A percentile compares a stretch with the other conserved stretches of the same genome.
Evolutionary conservation across 2,113 vertebrate genomes (phyloP).

Genomic region (Caloenas nicobarica): DNA sequence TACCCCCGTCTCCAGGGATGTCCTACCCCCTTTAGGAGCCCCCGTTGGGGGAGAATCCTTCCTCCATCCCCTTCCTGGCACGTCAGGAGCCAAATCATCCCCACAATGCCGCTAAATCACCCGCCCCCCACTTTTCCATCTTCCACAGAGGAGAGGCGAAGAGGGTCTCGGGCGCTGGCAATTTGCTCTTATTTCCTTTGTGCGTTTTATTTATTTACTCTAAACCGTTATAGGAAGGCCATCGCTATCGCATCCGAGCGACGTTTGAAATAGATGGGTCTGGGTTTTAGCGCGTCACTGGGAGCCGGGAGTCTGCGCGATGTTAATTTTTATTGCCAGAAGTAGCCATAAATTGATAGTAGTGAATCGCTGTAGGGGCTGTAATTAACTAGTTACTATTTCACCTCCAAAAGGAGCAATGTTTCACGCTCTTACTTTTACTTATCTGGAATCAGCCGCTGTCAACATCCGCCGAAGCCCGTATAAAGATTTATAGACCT

Average conservation of each 20-base stretch:
- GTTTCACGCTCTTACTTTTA: conserved; percentile 76
- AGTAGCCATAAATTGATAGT: conserved; percentile 76
- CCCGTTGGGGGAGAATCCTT: background rate
- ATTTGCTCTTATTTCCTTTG: conserved; percentile 1
- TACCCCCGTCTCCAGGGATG: accelerated
- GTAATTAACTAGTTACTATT: conserved; percentile 81
- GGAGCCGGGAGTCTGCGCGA: conserved; percentile 32
- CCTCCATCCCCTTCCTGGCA: background rate
- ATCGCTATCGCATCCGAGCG: background rate
- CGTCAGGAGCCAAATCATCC: accelerated
- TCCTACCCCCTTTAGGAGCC: background rate
- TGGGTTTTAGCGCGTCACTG: background rate
- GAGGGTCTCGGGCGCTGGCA: accelerated
- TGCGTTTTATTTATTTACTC: conserved; percentile 52
- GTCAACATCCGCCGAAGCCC: conserved; percentile 74
- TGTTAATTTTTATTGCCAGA: conserved; percentile 76
- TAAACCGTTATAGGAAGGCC: conserved; percentile 4
- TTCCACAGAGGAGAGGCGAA: accelerated
- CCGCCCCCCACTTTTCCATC: accelerated
- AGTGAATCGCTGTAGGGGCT: conserved; percentile 70
- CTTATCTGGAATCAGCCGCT: conserved; percentile 78
- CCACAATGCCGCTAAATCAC: background rate
- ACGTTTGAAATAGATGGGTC: conserved; percentile 13
- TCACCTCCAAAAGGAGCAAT: conserved; percentile 79
- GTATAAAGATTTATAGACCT: conserved; percentile 83